Evolutionary conservation across 2,113 vertebrate genomes (phyloP).

Genomic region (Mandrillus leucophaeus): DNA sequence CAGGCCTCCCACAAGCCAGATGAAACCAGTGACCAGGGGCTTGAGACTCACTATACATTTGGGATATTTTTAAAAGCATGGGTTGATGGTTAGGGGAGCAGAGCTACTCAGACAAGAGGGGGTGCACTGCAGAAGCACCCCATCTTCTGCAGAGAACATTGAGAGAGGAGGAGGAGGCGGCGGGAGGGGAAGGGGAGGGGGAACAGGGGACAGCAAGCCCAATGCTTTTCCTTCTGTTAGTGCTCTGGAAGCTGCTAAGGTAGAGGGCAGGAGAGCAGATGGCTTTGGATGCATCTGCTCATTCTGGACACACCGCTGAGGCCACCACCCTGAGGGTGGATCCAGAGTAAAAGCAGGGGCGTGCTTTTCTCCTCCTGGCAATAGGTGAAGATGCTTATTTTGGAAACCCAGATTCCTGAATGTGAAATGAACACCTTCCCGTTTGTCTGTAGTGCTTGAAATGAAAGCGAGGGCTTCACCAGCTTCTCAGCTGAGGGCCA

Average conservation of each 20-base stretch:
- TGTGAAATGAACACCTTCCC: neutral
- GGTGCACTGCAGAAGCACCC: neutral
- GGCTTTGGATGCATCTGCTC: neutral
- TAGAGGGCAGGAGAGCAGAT: rapidly evolving
- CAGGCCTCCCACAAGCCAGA: neutral
- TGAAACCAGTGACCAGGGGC: neutral
- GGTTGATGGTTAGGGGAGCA: neutral
- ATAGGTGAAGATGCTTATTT: neutral
- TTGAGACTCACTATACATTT: neutral
- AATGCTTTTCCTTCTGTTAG: too few relatives aligned
- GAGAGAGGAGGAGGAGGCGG: neutral
- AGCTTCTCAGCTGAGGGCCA: too few relatives aligned
- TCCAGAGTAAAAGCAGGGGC: too few relatives aligned
- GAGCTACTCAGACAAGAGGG: neutral
- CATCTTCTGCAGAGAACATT: neutral
- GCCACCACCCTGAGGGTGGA: too few relatives aligned
- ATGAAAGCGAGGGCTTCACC: rapidly evolving
- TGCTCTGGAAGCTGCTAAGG: neutral
- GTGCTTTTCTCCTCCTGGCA: too few relatives aligned
- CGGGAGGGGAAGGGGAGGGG: neutral
- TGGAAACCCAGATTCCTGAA: neutral
- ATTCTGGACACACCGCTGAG: too few relatives aligned
- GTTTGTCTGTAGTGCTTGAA: rapidly evolving
- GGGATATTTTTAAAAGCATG: neutral
- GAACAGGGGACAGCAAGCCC: rapidly evolving